These are phyloP conservation scores for Brachyhypopomus gauderio DNA, from an alignment of 2,113 vertebrate genomes.

Conservation along the genomic window DNA sequence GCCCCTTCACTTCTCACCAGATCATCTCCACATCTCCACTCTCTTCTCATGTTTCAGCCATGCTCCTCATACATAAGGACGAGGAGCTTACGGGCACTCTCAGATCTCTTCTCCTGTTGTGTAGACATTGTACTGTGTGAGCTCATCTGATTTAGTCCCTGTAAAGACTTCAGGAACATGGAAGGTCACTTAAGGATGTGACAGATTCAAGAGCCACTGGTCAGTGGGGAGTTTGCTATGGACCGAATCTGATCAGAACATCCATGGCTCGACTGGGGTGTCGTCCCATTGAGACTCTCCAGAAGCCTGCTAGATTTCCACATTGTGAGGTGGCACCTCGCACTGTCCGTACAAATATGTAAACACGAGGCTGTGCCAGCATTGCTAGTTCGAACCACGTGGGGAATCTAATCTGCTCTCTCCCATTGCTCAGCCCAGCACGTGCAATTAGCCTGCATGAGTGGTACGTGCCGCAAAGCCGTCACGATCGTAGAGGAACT, in stretches of 20 bases:
- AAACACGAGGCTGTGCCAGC: slow-evolving; percentile 44
- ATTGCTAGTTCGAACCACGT: slow-evolving; percentile 28
- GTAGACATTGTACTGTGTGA: no score
- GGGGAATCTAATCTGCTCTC: slow-evolving; percentile 38
- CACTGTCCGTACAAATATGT: slow-evolving; percentile 49
- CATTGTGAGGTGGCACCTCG: slow-evolving; percentile 38
- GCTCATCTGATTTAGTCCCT: no score
- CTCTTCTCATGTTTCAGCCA: no score
- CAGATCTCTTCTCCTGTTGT: no score
- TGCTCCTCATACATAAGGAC: no score
- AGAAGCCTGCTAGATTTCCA: slow-evolving; percentile 38
- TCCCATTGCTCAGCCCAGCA: not conserved
- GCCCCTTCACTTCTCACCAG: no score
- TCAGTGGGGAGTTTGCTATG: slow-evolving; percentile 22
- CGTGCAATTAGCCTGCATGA: not conserved
- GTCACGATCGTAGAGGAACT: not conserved
- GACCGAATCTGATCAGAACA: slow-evolving; percentile 8
- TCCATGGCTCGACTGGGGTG: slow-evolving; percentile 6
- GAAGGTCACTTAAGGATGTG: no score
- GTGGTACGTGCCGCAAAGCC: slow-evolving; percentile 29
- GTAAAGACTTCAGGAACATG: no score
- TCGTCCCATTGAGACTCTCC: slow-evolving; percentile 24
- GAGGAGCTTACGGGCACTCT: no score
- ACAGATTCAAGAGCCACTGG: not conserved
- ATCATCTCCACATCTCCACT: no score